Evolutionary conservation across 2,888 invertebrate genomes (phyloP), one percentile per base, ranked within the genome.

Genomic region (Protophormia terraenovae): DNA sequence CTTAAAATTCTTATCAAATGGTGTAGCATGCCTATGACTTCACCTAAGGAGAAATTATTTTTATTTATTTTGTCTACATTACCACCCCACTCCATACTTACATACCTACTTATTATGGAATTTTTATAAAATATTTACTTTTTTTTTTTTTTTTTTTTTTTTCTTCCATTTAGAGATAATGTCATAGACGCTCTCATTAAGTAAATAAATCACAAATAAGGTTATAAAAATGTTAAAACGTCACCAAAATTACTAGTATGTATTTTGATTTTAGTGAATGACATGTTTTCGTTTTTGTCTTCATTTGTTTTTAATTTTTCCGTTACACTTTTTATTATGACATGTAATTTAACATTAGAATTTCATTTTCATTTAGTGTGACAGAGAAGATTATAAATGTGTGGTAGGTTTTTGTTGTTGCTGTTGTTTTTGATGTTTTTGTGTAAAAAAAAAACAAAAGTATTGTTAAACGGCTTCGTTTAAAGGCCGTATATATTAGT

Each of bases 381-480:
- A 22, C 55, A 66, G 27, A n/a, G n/a, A n/a, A n/a, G n/a, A 29
- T 47, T 58, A 45, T 55, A 38, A 73, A 66, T 16, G n/a, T 78
- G 58, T 27, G 64, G 55, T 58, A 62, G 47, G n/a, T 72, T 62
- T 29, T 35, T 16, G 6, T 62, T 58, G 29, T 38, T 29, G 3
- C 55, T 38, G 12, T 22, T 55, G 22, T 22, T 47, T 69, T 29
- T 77, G 35, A 45, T 47, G 4, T 72, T 47, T 71, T 67, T 24
- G 22, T 47, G 55, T 3, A n/a, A n/a, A n/a, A n/a, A n/a, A n/a
- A n/a, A n/a, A n/a, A n/a, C 47, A 55, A 27, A 71, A 41, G 75
- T 72, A 27, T 69, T 72, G 81, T 82, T 85, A 71, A 79, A 85
- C 78, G 85, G 85, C 85, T 85, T 85, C 85, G 62, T 69, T 73